Base-by-base conservation (phyloP, 1,140 invertebrate genomes). In the Lordiphosa collinella region DNA sequence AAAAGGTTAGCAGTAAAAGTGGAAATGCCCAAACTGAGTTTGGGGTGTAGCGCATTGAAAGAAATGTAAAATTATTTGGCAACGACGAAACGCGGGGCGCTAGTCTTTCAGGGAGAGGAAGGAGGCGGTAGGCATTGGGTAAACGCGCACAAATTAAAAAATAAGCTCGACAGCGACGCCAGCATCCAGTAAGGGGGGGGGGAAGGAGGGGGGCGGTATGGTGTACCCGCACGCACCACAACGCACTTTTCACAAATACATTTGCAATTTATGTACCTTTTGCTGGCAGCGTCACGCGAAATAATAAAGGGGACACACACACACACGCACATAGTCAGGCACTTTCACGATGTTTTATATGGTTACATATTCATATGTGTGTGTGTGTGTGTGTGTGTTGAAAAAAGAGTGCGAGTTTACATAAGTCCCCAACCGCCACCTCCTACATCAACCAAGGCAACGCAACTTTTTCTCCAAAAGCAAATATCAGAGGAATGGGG, bases 221-320 rank as follows among this genome's bases (percentile, higher is more conserved):
- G 41, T 31, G 43, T 35, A 57, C 40, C 47, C 51, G 56, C 62
- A 65, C 65, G 65, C 65, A 68, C 63, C 65, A 68, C 65, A 54
- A 69, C 66, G 66, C 66, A 69, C 65, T 69, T 69, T 69, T 59
- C 66, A 69, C 66, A 69, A 69, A 69, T 69, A 69, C 66, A 69
- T 69, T 69, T 69, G 66, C 66, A 69, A 69, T 69, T 69, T 69
- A 69, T 69, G 66, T 69, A 69, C 65, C 64, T 69, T 69, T 67
- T 61, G 44, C 31, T 37, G 25, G 40, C 47, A 67, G 63, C 60
- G 53, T 49, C 53, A 57, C 54, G 54, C 43, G 47, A 66, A 69
- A 69, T 70, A 69, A 69, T 69, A 69, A 68, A 68, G 69, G 62
- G 63, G 65, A 8, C 29, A 34, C 32, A 48, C 29, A 48, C 46